Base-by-base conservation (phyloP, 1,140 invertebrate genomes). In the Teleogryllus occipitalis region DNA sequence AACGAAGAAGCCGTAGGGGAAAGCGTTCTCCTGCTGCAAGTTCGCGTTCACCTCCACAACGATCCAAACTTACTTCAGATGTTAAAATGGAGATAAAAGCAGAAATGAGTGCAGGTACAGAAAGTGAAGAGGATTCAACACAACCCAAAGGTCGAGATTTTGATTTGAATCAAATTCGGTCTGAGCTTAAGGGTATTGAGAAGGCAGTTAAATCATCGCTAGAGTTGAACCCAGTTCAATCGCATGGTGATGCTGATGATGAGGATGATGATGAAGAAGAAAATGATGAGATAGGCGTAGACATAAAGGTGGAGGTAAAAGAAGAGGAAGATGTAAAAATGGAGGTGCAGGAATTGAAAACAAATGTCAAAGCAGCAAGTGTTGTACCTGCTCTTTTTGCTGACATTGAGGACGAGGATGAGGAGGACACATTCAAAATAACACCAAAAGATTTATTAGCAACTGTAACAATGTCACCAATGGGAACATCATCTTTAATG, bases 101-200 rank as follows among this genome's bases (percentile, higher is more conserved):
- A 39, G 75, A 47, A 86, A 12, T 85, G 87, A 10, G 86, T 86
- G 12, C 85, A 86, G 77, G 77, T 46, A 83, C 81, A 54, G 83
- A 85, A 76, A 84, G 83, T 79, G 84, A 85, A 80, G 85, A 86
- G 77, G 84, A 84, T 54, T 65, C 54, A 14, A 46, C n/a, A 72
- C 75, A 80, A 83, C 87, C 90, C 0, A 92, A 91, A 81, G 91
- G 92, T 18, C 87, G 92, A 7, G 93, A 94, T 84, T 95, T 94
- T 83, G 94, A 95, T 87, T 87, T 95, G 3, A 94, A 93, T 86
- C 92, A 95, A 87, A 95, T 95, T 80, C 87, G 94, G 81, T 94
- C 93, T 0, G 94, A 96, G 84, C 84, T 95, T 0, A 96, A 95
- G 85, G 94, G 94, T 27, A 90, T 95, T 47, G 90, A 90, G 78